Conservation (phyloP, 2,888 invertebrate species). For the Entomobrya multifasciata region DNA sequence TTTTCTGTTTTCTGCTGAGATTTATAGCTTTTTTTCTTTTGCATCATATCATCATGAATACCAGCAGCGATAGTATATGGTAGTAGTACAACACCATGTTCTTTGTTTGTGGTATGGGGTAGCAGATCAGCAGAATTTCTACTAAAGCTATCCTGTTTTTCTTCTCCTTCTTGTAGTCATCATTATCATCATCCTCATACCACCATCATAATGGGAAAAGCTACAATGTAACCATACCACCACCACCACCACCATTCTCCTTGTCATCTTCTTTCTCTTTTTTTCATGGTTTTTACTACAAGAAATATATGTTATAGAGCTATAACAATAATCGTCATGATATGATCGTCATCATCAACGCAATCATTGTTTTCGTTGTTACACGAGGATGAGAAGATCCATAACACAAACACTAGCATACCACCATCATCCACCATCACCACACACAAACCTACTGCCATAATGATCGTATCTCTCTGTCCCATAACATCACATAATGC, state of each 20-base stretch:
- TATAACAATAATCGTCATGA: conserved; percentile 49
- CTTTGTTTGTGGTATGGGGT: no score
- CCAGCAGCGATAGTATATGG: background rate
- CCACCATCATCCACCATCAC: background rate
- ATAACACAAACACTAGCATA: no score
- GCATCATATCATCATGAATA: conserved; percentile 46
- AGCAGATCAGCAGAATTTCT: background rate
- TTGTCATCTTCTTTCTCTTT: conserved; percentile 14
- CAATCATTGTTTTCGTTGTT: no score
- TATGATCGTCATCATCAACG: conserved; percentile 24
- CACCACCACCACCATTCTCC: conserved; percentile 11
- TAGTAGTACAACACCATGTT: no score
- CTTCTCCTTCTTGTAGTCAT: conserved; percentile 51
- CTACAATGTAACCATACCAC: conserved; percentile 19
- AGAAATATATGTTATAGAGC: conserved; percentile 43
- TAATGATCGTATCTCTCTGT: conserved; percentile 24
- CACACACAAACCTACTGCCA: conserved; percentile 14
- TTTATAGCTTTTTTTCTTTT: conserved; percentile 61
- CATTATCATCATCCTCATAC: conserved; percentile 42
- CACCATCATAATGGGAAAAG: conserved; percentile 22
- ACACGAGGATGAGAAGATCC: conserved; percentile 26
- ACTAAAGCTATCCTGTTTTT: conserved; percentile 52
- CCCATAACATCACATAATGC: conserved; percentile 9
- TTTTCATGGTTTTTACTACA: conserved; percentile 34
- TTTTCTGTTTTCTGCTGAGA: conserved; percentile 43